Evolutionary conservation across 92 coral and sea anemone genomes (phyloP).

Genomic region (Muricea muricata): DNA sequence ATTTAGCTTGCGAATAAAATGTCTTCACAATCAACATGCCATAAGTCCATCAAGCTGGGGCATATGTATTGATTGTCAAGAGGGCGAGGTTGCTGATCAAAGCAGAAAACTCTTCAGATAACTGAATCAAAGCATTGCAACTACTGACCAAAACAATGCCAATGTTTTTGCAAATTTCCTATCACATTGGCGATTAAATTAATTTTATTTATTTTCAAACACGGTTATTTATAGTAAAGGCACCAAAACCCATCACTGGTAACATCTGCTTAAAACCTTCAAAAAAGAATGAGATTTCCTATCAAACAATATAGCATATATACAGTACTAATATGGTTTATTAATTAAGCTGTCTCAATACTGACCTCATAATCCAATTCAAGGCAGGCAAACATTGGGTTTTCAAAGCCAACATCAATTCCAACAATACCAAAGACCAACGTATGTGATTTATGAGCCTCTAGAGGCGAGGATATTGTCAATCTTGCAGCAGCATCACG

Average conservation of each 20-base stretch:
- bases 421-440: conserved; percentile 89
- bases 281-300: conserved; percentile 9
- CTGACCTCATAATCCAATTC: conserved; percentile 97
- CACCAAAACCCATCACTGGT: neutral
- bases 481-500: conserved; percentile 97
- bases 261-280: neutral
- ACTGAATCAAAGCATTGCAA: too few relatives aligned
- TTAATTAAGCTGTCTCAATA: neutral
- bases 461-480: conserved; percentile 96
- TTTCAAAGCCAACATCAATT: conserved; percentile 98
- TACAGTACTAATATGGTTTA: too few relatives aligned
- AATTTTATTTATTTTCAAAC: too few relatives aligned
- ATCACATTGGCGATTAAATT: too few relatives aligned
- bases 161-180: too few relatives aligned
- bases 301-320: neutral
- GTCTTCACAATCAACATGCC: too few relatives aligned
- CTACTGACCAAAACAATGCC: too few relatives aligned
- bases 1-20: too few relatives aligned
- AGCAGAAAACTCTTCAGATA: too few relatives aligned
- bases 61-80: too few relatives aligned
- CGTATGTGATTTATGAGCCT: conserved; percentile 98
- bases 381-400: conserved; percentile 99
- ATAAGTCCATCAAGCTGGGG: too few relatives aligned
- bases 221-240: neutral
- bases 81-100: too few relatives aligned